A percentile compares a stretch with the other conserved stretches of the same genome.
phyloP scores from a whole-genome alignment of 1,140 invertebrate species.

The Dendroctonus valens region DNA sequence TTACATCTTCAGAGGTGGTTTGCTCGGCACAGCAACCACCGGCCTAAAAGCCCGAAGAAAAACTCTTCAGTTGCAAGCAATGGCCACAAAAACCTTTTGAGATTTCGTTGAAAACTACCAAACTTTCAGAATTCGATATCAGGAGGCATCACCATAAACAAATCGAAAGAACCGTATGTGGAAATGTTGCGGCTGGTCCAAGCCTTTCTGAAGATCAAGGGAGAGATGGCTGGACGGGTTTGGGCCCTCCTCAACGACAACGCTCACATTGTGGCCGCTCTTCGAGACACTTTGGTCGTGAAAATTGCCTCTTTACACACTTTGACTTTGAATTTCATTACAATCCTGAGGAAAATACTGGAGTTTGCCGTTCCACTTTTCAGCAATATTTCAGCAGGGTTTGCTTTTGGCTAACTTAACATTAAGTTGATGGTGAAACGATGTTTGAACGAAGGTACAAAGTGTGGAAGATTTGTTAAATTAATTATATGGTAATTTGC shows the following conservation, averaged over 20 bases:
- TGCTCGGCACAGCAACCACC: neutral
- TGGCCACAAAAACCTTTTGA: neutral
- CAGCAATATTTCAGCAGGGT: slow-evolving; percentile 21
- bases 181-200: slow-evolving; percentile 42
- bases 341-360: slow-evolving; percentile 40
- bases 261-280: slow-evolving; percentile 36
- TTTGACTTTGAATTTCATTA: slow-evolving; percentile 39
- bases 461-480: too few species aligned
- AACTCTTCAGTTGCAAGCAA: neutral
- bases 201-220: slow-evolving; percentile 39
- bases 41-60: too few species aligned
- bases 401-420: slow-evolving; percentile 1
- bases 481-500: too few species aligned
- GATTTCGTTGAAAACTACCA: neutral
- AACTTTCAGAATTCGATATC: neutral
- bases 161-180: slow-evolving; percentile 12
- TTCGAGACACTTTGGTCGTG: slow-evolving; percentile 36
- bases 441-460: too few species aligned
- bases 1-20: neutral
- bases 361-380: slow-evolving; percentile 40
- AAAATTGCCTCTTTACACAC: slow-evolving; percentile 39
- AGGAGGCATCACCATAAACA: neutral
- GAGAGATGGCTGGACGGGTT: slow-evolving; percentile 35
- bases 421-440: too few species aligned
- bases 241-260: slow-evolving; percentile 41